phyloP scores from a whole-genome alignment of 1,140 invertebrate genomes.

The Ylistrum balloti region DNA sequence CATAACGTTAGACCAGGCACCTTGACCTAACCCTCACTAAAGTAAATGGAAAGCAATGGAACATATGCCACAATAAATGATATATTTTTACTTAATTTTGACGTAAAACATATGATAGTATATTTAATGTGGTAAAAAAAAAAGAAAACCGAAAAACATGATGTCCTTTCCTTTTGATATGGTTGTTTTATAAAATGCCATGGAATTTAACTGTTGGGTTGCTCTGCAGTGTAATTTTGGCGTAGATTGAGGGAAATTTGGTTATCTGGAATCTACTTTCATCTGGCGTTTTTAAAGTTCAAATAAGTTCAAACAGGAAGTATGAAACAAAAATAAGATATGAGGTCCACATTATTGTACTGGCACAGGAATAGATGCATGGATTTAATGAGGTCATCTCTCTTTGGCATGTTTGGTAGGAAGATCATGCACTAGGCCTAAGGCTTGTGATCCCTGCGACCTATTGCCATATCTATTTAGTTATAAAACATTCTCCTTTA shows the following conservation, averaged over 20 bases:
- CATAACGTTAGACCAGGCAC: too few species aligned
- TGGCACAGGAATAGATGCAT: background rate
- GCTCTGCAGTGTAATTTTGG: too few species aligned
- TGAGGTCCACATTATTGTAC: background rate
- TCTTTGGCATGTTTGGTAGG: background rate
- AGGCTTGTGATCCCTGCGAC: background rate
- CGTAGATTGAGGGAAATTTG: background rate
- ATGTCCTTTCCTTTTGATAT: too few species aligned
- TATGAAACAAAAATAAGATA: background rate
- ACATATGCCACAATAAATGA: too few species aligned
- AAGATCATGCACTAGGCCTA: background rate
- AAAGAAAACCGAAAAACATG: too few species aligned
- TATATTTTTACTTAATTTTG: too few species aligned
- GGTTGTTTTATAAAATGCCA: too few species aligned
- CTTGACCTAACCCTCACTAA: too few species aligned
- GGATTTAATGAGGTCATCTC: background rate
- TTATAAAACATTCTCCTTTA: background rate
- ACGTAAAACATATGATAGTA: too few species aligned
- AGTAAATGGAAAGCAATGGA: too few species aligned
- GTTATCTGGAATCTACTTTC: background rate
- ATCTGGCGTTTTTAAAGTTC: background rate
- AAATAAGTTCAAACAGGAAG: background rate
- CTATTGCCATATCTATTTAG: background rate
- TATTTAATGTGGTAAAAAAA: too few species aligned
- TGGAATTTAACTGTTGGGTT: too few species aligned